phyloP scores from a whole-genome alignment of 2,888 invertebrate species.

The Melitaea athalia region DNA sequence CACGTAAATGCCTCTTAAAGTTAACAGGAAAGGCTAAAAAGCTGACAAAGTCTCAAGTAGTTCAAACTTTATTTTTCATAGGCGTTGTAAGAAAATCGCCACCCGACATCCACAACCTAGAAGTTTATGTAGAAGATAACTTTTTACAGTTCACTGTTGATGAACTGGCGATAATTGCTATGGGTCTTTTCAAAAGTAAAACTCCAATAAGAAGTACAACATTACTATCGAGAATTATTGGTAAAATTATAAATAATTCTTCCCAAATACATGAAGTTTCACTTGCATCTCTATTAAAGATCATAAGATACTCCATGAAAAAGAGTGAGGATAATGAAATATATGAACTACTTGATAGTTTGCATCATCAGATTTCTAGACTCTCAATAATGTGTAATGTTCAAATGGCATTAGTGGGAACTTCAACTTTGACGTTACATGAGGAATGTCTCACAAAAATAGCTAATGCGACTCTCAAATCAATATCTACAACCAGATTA shows the following conservation, averaged over 20 bases:
- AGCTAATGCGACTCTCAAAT: constrained; percentile 73
- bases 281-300: constrained; percentile 85
- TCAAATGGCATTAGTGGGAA: constrained; percentile 85
- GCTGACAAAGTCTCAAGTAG: constrained; percentile 83
- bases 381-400: constrained; percentile 84
- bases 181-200: constrained; percentile 90
- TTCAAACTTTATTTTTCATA: constrained; percentile 86
- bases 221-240: constrained; percentile 77
- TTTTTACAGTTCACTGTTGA: constrained; percentile 82
- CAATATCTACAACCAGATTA: constrained; percentile 78
- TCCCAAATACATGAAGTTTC: constrained; percentile 84
- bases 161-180: constrained; percentile 87
- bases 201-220: constrained; percentile 81
- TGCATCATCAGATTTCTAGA: constrained; percentile 81
- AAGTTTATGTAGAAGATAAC: constrained; percentile 77
- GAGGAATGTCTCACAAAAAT: constrained; percentile 67
- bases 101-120: constrained; percentile 85
- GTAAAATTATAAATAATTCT: constrained; percentile 74
- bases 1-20: constrained; percentile 77
- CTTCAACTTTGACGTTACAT: constrained; percentile 68
- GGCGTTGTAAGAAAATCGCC: constrained; percentile 82
- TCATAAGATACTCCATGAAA: constrained; percentile 82
- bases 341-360: constrained; percentile 74
- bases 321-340: constrained; percentile 70
- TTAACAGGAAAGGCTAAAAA: constrained; percentile 81